phyloP scores from a whole-genome alignment of 1,140 invertebrate species.

The Ceratitis capitata region DNA sequence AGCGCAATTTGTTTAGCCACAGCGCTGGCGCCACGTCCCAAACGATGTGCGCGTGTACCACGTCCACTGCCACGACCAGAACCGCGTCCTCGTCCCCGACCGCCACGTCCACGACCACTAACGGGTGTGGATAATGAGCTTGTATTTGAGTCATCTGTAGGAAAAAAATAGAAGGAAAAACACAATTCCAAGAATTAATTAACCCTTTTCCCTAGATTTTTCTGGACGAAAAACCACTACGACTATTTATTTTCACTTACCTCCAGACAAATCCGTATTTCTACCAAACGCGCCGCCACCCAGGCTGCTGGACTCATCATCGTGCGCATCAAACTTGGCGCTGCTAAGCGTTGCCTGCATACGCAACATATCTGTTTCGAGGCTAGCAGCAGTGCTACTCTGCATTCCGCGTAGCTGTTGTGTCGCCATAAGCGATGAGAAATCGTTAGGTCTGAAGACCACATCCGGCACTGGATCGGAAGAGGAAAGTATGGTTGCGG shows the following conservation, averaged over 20 bases:
- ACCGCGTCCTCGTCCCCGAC: conserved; percentile 57
- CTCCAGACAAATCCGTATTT: conserved; percentile 54
- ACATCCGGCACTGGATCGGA: conserved; percentile 61
- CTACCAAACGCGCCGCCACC: conserved; percentile 49
- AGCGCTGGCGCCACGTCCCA: conserved; percentile 58
- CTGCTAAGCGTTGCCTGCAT: neutral
- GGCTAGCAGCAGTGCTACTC: neutral
- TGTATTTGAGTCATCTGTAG: conserved; percentile 55
- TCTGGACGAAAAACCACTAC: too few relatives aligned
- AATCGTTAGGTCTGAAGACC: conserved; percentile 61
- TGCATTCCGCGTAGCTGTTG: conserved; percentile 54
- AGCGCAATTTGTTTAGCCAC: conserved; percentile 60
- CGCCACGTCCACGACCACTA: conserved; percentile 46
- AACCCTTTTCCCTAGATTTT: neutral
- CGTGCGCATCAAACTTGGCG: conserved; percentile 43
- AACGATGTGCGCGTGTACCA: conserved; percentile 51
- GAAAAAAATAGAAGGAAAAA: neutral
- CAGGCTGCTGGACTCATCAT: conserved; percentile 50
- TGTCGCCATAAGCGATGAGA: conserved; percentile 59
- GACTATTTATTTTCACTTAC: too few relatives aligned
- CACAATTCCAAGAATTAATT: neutral
- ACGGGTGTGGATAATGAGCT: conserved; percentile 27
- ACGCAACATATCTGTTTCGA: neutral
- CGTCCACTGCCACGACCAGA: conserved; percentile 48
- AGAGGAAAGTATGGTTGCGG: conserved; percentile 58